Base-by-base conservation (phyloP, 2,113 vertebrate species). In the Xyrauchen texanus region DNA sequence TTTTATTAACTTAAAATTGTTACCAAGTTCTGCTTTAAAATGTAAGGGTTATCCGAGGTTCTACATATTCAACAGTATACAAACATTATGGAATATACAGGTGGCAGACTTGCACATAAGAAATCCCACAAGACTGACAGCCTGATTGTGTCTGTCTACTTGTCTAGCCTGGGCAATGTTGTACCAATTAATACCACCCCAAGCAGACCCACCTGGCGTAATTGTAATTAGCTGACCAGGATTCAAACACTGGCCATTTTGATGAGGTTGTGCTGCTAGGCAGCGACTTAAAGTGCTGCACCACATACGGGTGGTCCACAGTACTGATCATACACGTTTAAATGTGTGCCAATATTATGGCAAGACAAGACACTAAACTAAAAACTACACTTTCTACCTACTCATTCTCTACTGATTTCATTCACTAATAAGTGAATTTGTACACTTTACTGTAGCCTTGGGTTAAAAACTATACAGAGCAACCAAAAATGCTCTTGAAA, bases 361-460 rank as follows among this genome's bases (percentile, higher is more conserved):
- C 60, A 62, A 62, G 60, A 42, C 60, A 62, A 62, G 21, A 62
- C 60, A 62, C 61, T 63, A 63, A 63, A 63, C 61, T 63, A 42
- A 63, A 63, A 63, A 63, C 61, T 63, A 63, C 61, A 63, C 21
- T 63, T 63, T 63, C 61, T 63, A 42, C 21, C 61, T 63, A 42
- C 61, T 63, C 61, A 42, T 63, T 63, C 61, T 63, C 61, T 63
- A 63, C 61, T 42, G 61, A 42, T 42, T 63, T 63, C 61, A 42
- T 63, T 63, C 61, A 63, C 61, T 63, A 42, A 63, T 63, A 63
- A 63, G 21, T 63, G 21, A 63, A 42, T 63, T 12, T 63, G 61
- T 63, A 63, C 61, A 63, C 61, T 63, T 63, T 63, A 63, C 61
- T 63, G 61, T 63, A 63, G 21, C 61, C 61, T 63, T 63, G 61